A percentile compares a stretch with the other conserved stretches of the same genome.
Evolutionary conservation across 2,113 vertebrate species (phyloP).

Genomic region (Onychostruthus taczanowskii): DNA sequence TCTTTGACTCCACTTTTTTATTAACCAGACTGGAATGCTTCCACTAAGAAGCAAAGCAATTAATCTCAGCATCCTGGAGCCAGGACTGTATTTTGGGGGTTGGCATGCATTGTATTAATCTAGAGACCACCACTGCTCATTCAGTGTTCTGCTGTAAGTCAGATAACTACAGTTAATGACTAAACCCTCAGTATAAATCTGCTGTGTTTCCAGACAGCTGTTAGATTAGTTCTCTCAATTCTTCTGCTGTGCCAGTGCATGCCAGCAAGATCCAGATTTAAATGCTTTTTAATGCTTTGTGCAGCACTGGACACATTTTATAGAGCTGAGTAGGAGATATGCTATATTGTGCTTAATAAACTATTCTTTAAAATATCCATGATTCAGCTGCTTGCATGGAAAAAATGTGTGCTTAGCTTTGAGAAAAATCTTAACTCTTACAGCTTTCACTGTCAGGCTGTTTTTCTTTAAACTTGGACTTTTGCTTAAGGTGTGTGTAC

Average conservation of each 20-base stretch:
- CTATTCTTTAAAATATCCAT: constrained; percentile 6
- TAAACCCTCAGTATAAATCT: not conserved
- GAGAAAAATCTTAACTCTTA: not conserved
- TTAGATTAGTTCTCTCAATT: not conserved
- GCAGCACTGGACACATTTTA: not conserved
- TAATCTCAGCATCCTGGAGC: not conserved
- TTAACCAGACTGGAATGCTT: not conserved
- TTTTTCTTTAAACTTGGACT: not conserved
- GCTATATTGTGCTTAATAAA: constrained; percentile 22
- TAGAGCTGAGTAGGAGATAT: constrained; percentile 3
- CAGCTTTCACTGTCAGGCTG: not conserved
- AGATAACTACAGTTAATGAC: not conserved
- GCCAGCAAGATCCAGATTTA: not conserved
- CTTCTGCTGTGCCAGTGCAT: not conserved
- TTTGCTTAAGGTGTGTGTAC: not conserved
- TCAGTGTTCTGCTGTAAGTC: not conserved
- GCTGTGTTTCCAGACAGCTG: constrained; percentile 8
- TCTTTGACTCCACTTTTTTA: not conserved
- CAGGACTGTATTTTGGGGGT: not conserved
- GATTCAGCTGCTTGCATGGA: constrained; percentile 12
- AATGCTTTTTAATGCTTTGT: not conserved
- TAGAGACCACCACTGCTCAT: not conserved
- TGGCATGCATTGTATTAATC: not conserved
- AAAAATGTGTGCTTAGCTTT: not conserved
- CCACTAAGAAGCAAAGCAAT: not conserved